Base-by-base conservation (phyloP, 2,888 invertebrate species). In the Holacanthella duospinosa region DNA sequence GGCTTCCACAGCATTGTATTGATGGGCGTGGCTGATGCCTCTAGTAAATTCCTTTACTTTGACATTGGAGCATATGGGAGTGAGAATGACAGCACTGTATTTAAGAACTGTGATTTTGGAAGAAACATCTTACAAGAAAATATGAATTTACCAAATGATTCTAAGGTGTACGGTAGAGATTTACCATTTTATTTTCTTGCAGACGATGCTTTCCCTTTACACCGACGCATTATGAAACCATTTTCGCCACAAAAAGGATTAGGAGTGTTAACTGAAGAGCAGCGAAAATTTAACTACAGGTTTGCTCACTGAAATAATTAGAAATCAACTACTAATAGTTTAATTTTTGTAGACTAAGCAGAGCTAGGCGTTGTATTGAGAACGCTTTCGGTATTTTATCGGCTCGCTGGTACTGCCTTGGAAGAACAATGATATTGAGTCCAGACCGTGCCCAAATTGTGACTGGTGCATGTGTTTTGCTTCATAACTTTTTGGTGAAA, bases 171-270 rank as follows among this genome's bases (percentile, higher is more conserved):
- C 43, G 66, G 66, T 24, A 55, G 59, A 61, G 25, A 12, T 1
- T n/a, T 68, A 2, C 73, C 71, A n/a, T 67, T 62, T 43, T 64
- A 66, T 55, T 71, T 72, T 62, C 55, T 70, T 21, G 73, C 71
- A 9, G 71, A 74, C 62, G 72, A 72, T 36, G 73, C 71, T 26
- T 74, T 74, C 59, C 68, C 67, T 21, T 55, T 73, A 29, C 56
- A 63, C 36, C 64, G 62, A 64, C 65, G 68, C 61, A 62, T 74
- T 24, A 62, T 69, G 68, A 74, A 73, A 64, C 73, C 71, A 6
- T 73, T 62, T 55, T 28, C 56, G 25, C 67, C 67, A 57, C 43
- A 55, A 27, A 59, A 55, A 60, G 65, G 66, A 61, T 64, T 43
- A 19, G 19, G 25, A 12, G 21, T 27, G 25, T 19, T 59, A 16